A percentile compares a stretch with the other conserved stretches of the same genome.
These are phyloP conservation scores for Caradrina clavipalpis DNA, from an alignment of 2,888 invertebrate species.

Conservation along the genomic window DNA sequence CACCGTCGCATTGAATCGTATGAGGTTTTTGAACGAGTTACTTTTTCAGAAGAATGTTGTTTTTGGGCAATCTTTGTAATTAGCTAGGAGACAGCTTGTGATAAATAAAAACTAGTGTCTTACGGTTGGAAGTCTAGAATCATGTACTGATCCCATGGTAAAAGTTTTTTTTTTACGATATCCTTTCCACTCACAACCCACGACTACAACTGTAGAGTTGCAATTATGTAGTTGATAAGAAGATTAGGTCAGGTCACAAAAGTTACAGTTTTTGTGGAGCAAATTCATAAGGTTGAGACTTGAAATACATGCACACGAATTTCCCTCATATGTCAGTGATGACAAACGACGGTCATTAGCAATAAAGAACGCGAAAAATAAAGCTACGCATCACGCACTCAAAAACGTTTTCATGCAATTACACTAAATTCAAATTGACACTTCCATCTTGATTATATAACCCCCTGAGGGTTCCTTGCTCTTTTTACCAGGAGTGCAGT, in stretches of 20 bases:
- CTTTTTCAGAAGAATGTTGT: background rate
- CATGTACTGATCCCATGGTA: too few species aligned
- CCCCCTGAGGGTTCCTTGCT: constrained; percentile 38
- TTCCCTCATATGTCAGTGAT: too few species aligned
- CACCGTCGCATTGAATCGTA: background rate
- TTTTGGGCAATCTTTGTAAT: background rate
- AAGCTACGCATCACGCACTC: background rate
- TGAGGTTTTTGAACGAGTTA: background rate
- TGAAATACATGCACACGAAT: background rate
- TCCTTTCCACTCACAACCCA: too few species aligned
- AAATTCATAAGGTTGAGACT: too few species aligned
- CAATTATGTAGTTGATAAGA: background rate
- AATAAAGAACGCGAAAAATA: background rate
- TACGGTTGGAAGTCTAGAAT: too few species aligned
- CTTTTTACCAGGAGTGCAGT: constrained; percentile 57
- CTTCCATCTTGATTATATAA: constrained; percentile 53
- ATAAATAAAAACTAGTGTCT: too few species aligned
- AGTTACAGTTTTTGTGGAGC: background rate
- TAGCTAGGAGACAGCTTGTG: too few species aligned
- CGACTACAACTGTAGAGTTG: background rate
- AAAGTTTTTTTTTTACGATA: too few species aligned
- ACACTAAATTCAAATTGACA: constrained; percentile 44
- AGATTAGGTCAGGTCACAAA: background rate
- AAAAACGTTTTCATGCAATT: constrained; percentile 17
- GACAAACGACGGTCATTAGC: too few species aligned